Evolutionary conservation across 2,888 invertebrate genomes (phyloP).

Genomic region (Osmoderma eremita): DNA sequence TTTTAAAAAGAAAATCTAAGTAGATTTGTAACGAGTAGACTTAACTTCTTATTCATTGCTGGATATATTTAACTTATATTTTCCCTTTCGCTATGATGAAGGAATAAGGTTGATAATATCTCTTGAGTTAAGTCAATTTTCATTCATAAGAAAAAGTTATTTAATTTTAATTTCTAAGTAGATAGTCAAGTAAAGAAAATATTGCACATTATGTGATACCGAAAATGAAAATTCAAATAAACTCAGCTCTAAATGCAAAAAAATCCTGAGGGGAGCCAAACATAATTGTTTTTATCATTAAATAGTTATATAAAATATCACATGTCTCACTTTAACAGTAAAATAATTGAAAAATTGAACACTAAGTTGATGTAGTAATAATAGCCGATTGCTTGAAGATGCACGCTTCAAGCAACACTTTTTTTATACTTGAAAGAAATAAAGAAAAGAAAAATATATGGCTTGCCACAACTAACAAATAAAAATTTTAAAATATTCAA

Average conservation of each 20-base stretch:
- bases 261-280: conserved; percentile 62
- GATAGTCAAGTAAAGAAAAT: conserved; percentile 11
- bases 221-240: conserved; percentile 45
- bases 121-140: too few species aligned
- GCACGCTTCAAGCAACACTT: conserved; percentile 15
- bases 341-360: conserved; percentile 58
- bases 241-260: conserved; percentile 54
- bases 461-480: conserved; percentile 56
- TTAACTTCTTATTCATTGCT: too few species aligned
- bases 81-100: too few species aligned
- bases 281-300: conserved; percentile 56
- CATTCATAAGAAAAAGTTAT: too few species aligned
- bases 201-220: conserved; percentile 37
- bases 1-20: neutral
- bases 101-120: too few species aligned
- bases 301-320: conserved; percentile 64
- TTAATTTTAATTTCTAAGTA: too few species aligned
- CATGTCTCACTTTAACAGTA: conserved; percentile 62
- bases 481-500: conserved; percentile 58
- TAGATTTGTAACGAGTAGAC: too few species aligned
- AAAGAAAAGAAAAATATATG: conserved; percentile 46
- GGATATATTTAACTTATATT: too few species aligned
- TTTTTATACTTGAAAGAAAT: conserved; percentile 24
- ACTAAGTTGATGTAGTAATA: conserved; percentile 50
- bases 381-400: conserved; percentile 23